Percentiles rank a stretch among this genome's conserved stretches.
These are phyloP conservation scores for Lycopodina hypogea DNA, from an alignment of 37 sponge, comb jelly and placozoan species.

Conservation along the genomic window DNA sequence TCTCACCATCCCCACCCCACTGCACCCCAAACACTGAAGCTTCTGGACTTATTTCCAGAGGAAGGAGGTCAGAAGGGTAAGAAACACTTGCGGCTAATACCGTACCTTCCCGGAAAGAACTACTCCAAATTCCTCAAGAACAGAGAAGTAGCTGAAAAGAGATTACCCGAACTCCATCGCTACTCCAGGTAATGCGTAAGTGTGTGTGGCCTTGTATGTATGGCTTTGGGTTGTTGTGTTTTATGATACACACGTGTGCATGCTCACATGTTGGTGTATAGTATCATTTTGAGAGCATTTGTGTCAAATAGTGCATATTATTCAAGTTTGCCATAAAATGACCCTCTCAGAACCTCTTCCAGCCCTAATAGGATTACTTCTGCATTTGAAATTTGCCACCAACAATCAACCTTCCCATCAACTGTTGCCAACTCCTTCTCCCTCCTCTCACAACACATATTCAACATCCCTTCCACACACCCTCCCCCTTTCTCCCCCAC, in stretches of 20 bases:
- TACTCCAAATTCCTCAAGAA: constrained; percentile 52
- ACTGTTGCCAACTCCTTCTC: not conserved
- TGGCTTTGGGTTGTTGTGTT: not conserved
- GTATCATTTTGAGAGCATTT: too few species aligned
- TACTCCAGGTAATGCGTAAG: constrained; percentile 55
- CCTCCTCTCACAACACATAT: constrained; percentile 27
- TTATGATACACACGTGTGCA: not conserved
- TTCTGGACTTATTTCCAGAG: constrained; percentile 78
- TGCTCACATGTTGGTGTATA: too few species aligned
- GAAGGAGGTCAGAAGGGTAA: constrained; percentile 78
- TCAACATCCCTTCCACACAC: too few species aligned
- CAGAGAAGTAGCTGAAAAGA: constrained; percentile 78
- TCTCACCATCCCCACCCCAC: too few species aligned
- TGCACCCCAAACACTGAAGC: constrained; percentile 19
- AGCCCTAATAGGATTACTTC: too few species aligned
- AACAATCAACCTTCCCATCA: not conserved
- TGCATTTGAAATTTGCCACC: too few species aligned
- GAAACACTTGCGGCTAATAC: constrained; percentile 72
- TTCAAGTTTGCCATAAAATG: not conserved
- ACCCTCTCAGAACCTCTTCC: not conserved
- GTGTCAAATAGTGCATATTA: too few species aligned
- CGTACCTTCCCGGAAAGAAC: constrained; percentile 77
- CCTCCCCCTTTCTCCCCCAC: constrained; percentile 24
- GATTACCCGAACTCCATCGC: constrained; percentile 70
- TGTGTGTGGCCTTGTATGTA: not conserved